Evolutionary conservation across 1,140 invertebrate species (phyloP), one percentile per base, ranked within the genome.

Genomic region (Drosophila repleta): DNA sequence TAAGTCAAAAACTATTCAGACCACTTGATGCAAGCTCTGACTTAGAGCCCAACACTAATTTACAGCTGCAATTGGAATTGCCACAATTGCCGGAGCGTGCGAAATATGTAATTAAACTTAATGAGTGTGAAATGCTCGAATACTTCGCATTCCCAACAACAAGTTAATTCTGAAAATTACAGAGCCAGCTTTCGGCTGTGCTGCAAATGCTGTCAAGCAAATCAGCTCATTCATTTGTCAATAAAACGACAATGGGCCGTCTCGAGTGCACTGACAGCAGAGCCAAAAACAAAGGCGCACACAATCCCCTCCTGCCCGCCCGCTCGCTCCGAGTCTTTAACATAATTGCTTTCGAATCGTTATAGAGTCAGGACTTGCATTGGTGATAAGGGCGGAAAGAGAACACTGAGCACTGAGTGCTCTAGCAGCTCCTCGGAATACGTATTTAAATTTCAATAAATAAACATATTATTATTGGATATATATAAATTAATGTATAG

Each of bases 141-240:
- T 83, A 76, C 72, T 77, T 43, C 29, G 35, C 35, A 56, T 48
- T 60, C 35, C 48, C 67, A 52, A 56, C 51, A 26, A n/a, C 53
- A 60, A 68, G 56, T 56, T 53, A 56, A 79, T 71, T 79, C 75
- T 75, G 51, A 51, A 46, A 37, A 57, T 71, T 45, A 56, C 55
- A 66, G 56, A 35, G 18, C 18, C 41, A 32, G 41, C 45, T 39
- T 35, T 17, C 6, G 41, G 32, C 52, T 17, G 4, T 56, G 67
- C 53, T 64, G 48, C 24, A 60, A 84, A 70, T 80, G 76, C 69
- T 68, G 68, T 67, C 81, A 74, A 46, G 81, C 73, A 77, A 69
- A 87, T 80, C 77, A 77, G 72, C 69, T 81, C 77, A 87, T 87
- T 87, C 82, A 84, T 84, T 84, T 87, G 82, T 81, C 81, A 84